Base-by-base conservation (phyloP, 2,888 invertebrate genomes). In the Tetheella fluctuosa region DNA sequence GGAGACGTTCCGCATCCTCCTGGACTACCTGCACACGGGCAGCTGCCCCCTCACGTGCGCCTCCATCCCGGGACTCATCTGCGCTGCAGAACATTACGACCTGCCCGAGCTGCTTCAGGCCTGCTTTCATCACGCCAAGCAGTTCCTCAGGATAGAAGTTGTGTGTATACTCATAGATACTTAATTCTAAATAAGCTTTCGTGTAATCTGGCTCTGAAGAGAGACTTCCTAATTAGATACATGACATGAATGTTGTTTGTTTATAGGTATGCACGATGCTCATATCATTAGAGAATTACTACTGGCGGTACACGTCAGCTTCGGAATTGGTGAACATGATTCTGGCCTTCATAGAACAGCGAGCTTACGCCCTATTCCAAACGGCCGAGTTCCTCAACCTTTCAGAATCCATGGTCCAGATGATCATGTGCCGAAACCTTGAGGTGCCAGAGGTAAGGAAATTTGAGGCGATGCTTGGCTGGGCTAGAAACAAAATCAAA, bases 241-340 rank as follows among this genome's bases (percentile, higher is more conserved):
- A 2, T 37, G 37, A 13, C 12, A 15, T 37, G 42, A 48, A 20
- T 48, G 20, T 17, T 20, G 10, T 48, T 48, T 20, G 7, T 48
- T 76, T 74, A 42, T 85, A 96, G 96, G 96, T 96, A n/a, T 98
- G 98, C 89, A 96, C 96, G 70, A 98, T 98, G 98, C 94, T 98
- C 61, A 97, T 97, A 86, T 97, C 97, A 53, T 91, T 98, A 83
- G 98, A 98, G 88, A 98, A 98, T 86, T 98, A 98, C 89, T 98
- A 97, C 87, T 98, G 98, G 98, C 95, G 98, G 67, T 98, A 98
- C 88, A 98, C 97, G 39, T 98, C 98, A 61, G 98, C 98, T 55
- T 97, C 97, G 28, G 98, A 98, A 87, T 93, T 98, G 79, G 98
- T 98, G 69, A 98, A 98, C 90, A 98, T 98, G 97, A 98, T 98